These are phyloP conservation scores for Zenarchopterus dispar DNA, from an alignment of 2,797 vertebrate species.

Conservation along the genomic window DNA sequence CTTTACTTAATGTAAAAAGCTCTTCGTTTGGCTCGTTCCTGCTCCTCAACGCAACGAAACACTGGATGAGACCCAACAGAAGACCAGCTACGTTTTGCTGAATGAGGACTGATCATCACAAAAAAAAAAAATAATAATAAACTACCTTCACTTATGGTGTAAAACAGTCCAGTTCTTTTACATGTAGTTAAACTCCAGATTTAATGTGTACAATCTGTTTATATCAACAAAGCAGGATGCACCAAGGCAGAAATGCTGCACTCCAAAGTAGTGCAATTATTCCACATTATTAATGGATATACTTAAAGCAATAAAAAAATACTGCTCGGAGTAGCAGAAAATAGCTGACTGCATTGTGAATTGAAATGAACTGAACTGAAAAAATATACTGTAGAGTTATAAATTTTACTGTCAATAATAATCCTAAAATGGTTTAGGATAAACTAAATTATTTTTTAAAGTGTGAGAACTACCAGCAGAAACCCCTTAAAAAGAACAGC, in stretches of 20 bases:
- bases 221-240: slow-evolving; percentile 1
- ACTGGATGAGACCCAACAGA: slow-evolving; percentile 51
- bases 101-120: slow-evolving; percentile 51
- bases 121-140: slow-evolving; percentile 43
- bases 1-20: slow-evolving; percentile 40
- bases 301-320: too few species aligned
- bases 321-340: too few species aligned
- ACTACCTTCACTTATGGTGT: slow-evolving; percentile 28
- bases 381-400: too few species aligned
- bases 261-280: neutral
- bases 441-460: too few species aligned
- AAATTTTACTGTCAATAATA: too few species aligned
- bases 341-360: too few species aligned
- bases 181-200: slow-evolving; percentile 13
- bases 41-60: slow-evolving; percentile 44
- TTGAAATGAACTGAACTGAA: too few species aligned
- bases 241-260: slow-evolving; percentile 2
- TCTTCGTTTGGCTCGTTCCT: slow-evolving; percentile 58
- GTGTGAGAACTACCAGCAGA: too few species aligned
- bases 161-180: slow-evolving; percentile 18
- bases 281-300: too few species aligned
- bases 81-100: slow-evolving; percentile 37
- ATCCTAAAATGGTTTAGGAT: too few species aligned
- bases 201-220: neutral
- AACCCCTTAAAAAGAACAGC: too few species aligned